Conservation (phyloP, 1,140 invertebrate species). For the Hylaeus volcanicus region DNA sequence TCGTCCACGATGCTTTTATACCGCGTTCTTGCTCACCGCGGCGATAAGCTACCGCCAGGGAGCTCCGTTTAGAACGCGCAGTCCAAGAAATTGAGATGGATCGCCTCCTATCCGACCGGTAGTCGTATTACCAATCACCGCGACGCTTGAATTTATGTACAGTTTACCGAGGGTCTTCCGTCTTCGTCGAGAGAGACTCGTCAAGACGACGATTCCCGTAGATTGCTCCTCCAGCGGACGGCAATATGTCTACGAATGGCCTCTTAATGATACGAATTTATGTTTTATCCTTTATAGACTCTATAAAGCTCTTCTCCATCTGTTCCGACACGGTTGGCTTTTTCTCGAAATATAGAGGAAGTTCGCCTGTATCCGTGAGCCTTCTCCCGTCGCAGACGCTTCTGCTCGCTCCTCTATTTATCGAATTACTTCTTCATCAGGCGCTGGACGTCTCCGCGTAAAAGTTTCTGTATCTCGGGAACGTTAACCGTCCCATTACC, state of each 20-base stretch:
- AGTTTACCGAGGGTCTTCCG: slow-evolving; percentile 6
- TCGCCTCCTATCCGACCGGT: slow-evolving; percentile 22
- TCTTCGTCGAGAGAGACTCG: background rate
- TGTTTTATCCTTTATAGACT: slow-evolving; percentile 8
- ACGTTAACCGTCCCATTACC: slow-evolving; percentile 45
- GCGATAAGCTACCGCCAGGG: background rate
- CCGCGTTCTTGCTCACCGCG: background rate
- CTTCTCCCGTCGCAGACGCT: background rate
- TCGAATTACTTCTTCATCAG: slow-evolving; percentile 1
- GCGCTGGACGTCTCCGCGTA: background rate
- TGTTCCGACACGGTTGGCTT: background rate
- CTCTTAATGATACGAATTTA: slow-evolving; percentile 14
- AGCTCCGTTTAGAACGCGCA: background rate
- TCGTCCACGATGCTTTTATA: slow-evolving; percentile 7
- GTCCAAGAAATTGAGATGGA: slow-evolving; percentile 56
- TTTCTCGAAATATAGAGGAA: slow-evolving; percentile 21
- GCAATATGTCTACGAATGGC: slow-evolving; percentile 12
- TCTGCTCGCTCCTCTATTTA: background rate
- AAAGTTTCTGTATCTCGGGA: slow-evolving; percentile 11
- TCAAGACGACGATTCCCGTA: background rate
- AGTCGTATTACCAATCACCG: slow-evolving; percentile 51
- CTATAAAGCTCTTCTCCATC: slow-evolving; percentile 17
- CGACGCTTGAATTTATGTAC: slow-evolving; percentile 51
- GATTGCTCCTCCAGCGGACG: background rate
- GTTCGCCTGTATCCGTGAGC: background rate